Evolutionary conservation across 2,888 invertebrate genomes (phyloP).

Genomic region (Aspidapion aeneum): DNA sequence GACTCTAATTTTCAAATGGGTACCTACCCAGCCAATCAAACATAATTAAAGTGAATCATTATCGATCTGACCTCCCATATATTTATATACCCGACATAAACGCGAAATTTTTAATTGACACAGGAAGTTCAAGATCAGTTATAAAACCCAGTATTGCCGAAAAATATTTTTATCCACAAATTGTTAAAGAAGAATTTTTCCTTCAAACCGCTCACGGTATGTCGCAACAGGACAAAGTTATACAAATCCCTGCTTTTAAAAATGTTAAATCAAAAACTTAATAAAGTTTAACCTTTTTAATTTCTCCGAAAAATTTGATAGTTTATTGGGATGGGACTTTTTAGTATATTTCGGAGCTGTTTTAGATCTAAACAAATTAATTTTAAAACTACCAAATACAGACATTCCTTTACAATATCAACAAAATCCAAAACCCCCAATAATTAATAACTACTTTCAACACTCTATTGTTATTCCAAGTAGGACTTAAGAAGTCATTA

Average conservation of each 20-base stretch:
- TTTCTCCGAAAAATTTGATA: too few relatives aligned
- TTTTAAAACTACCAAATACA: too few relatives aligned
- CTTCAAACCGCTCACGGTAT: too few relatives aligned
- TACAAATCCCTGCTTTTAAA: too few relatives aligned
- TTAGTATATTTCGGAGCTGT: too few relatives aligned
- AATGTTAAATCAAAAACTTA: too few relatives aligned
- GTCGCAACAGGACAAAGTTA: too few relatives aligned
- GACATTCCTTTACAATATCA: too few relatives aligned
- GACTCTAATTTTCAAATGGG: neutral
- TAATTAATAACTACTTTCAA: neutral
- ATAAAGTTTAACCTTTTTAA: too few relatives aligned
- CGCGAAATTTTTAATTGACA: neutral
- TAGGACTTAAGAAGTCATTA: neutral
- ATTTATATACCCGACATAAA: neutral
- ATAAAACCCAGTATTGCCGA: neutral
- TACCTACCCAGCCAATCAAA: neutral
- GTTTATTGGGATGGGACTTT: too few relatives aligned
- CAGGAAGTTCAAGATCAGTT: neutral
- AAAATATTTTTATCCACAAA: neutral
- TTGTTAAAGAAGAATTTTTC: neutral
- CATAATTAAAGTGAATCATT: neutral
- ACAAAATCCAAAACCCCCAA: neutral
- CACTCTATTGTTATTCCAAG: neutral
- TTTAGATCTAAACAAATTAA: too few relatives aligned
- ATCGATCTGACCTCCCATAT: neutral